These are phyloP conservation scores for Lepidurus couesii DNA, from an alignment of 1,140 invertebrate genomes.

Conservation along the genomic window DNA sequence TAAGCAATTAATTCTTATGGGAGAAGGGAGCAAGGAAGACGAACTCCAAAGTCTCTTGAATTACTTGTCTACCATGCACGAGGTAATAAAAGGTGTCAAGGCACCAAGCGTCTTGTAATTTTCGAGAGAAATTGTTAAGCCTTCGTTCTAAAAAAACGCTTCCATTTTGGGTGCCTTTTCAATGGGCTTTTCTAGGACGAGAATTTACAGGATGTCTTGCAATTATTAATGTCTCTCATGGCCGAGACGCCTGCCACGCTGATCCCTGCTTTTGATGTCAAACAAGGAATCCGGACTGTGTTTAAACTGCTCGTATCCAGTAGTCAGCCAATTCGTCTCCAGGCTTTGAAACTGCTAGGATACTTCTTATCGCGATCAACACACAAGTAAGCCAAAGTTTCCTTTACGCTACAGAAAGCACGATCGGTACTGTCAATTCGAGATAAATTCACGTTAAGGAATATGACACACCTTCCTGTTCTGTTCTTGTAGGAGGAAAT, in stretches of 20 bases:
- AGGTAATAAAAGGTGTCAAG: constrained; percentile 53
- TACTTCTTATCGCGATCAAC: constrained; percentile 45
- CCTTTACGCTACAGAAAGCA: no score
- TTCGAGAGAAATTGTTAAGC: no score
- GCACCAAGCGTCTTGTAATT: not conserved
- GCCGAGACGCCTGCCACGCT: constrained; percentile 96
- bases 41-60: constrained; percentile 97
- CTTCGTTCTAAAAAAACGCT: not conserved
- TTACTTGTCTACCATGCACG: constrained; percentile 93
- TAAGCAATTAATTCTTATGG: constrained; percentile 94
- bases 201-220: constrained; percentile 94
- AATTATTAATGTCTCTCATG: constrained; percentile 94
- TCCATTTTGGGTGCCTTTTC: constrained; percentile 19
- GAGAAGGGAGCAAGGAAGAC: constrained; percentile 94
- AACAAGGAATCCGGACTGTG: constrained; percentile 90
- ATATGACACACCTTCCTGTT: not conserved
- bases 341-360: constrained; percentile 86
- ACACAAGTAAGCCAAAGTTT: constrained; percentile 48
- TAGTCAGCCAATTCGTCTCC: constrained; percentile 89
- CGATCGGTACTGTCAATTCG: no score
- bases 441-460: not conserved
- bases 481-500: constrained; percentile 69
- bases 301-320: constrained; percentile 94
- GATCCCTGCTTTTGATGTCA: constrained; percentile 97
- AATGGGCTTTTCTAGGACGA: constrained; percentile 68